A percentile compares a stretch with the other conserved stretches of the same genome.
Conservation (phyloP, 2,888 invertebrate genomes). For the Ariolimax columbianus region DNA sequence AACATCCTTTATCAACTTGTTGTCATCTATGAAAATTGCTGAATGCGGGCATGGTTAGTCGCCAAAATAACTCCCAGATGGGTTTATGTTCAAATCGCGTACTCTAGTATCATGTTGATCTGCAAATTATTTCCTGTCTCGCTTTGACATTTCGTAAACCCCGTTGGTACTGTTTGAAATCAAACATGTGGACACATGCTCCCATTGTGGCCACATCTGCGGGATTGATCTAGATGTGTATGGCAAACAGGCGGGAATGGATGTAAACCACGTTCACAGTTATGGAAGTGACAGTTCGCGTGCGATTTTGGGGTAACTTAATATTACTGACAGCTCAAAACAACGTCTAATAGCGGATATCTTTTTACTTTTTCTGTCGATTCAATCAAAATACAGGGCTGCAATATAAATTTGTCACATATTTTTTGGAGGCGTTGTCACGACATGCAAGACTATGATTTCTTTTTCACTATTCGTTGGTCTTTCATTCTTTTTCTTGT, state of each 20-base stretch:
- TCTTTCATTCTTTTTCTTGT: no score
- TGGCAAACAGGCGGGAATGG: not conserved
- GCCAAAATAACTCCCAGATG: not conserved
- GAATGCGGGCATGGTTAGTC: not conserved
- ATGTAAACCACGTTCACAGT: not conserved
- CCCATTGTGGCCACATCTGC: not conserved
- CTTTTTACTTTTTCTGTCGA: no score
- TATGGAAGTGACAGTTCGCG: not conserved
- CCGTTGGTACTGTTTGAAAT: not conserved
- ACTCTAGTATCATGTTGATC: not conserved
- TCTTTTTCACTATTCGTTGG: no score
- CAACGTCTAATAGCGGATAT: no score
- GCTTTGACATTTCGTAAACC: constrained; percentile 13
- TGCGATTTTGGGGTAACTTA: not conserved
- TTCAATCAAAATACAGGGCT: no score
- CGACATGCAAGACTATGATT: no score
- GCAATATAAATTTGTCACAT: no score
- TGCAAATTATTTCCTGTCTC: not conserved
- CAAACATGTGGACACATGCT: not conserved
- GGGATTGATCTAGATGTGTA: not conserved
- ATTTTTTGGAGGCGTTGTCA: no score
- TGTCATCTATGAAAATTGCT: not conserved
- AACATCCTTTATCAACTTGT: not conserved
- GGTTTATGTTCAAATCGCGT: not conserved
- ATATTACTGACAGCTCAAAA: no score